Evolutionary conservation across 2,888 invertebrate genomes (phyloP).

Genomic region (Nomada flava): DNA sequence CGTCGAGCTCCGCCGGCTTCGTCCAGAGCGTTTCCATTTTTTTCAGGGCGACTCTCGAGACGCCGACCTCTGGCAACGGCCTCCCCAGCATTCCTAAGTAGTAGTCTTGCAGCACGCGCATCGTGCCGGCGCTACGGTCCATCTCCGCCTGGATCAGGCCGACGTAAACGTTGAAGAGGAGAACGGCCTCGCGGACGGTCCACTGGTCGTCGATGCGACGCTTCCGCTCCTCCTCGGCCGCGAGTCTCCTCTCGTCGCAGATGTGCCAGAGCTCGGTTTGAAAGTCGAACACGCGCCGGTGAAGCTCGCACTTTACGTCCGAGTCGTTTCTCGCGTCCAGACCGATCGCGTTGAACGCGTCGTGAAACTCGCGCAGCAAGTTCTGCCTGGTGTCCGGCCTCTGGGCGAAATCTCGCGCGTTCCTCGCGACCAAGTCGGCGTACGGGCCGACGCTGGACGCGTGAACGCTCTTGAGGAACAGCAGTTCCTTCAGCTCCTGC

Average conservation of each 20-base stretch:
- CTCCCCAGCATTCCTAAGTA: slow-evolving; percentile 80
- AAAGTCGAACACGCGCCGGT: slow-evolving; percentile 86
- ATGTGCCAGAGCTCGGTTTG: slow-evolving; percentile 86
- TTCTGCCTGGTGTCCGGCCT: slow-evolving; percentile 87
- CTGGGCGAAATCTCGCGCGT: slow-evolving; percentile 86
- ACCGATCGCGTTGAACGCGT: slow-evolving; percentile 87
- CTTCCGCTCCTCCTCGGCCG: slow-evolving; percentile 86
- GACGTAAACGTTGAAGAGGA: slow-evolving; percentile 86
- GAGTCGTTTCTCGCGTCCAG: slow-evolving; percentile 86
- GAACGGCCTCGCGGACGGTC: slow-evolving; percentile 86
- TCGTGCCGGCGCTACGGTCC: slow-evolving; percentile 85
- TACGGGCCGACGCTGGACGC: slow-evolving; percentile 87
- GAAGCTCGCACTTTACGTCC: slow-evolving; percentile 87
- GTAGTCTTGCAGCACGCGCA: slow-evolving; percentile 84
- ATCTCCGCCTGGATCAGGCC: slow-evolving; percentile 87
- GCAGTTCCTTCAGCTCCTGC: slow-evolving; percentile 86
- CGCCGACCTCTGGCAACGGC: slow-evolving; percentile 35
- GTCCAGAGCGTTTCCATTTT: neutral
- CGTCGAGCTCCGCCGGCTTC: neutral
- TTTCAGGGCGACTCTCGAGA: slow-evolving; percentile 30
- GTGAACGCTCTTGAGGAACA: slow-evolving; percentile 86
- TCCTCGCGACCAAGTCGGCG: slow-evolving; percentile 85
- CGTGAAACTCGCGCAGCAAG: slow-evolving; percentile 86
- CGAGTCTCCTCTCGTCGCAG: slow-evolving; percentile 86
- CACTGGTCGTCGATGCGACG: slow-evolving; percentile 86